Evolutionary conservation across 92 coral and sea anemone genomes (phyloP).

Genomic region (Bergia puertoricense): DNA sequence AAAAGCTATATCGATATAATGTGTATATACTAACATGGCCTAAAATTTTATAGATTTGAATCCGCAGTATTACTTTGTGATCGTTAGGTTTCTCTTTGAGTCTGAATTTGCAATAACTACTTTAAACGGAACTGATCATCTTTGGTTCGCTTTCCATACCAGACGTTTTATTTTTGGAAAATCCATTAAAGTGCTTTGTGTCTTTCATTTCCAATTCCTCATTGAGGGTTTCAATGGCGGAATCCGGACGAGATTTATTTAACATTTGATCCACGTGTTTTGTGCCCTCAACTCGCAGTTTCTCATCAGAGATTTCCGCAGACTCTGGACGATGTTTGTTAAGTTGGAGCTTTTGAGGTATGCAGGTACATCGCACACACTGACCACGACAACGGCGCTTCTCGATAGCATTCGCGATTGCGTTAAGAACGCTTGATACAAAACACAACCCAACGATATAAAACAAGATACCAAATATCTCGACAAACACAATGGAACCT

Average conservation of each 20-base stretch:
- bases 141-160: neutral
- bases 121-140: too few species aligned
- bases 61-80: too few species aligned
- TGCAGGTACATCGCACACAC: slow-evolving; percentile 9
- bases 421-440: slow-evolving; percentile 48
- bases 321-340: neutral
- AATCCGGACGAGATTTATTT: neutral
- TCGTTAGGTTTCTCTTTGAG: too few species aligned
- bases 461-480: neutral
- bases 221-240: neutral
- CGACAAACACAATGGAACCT: neutral
- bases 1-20: too few species aligned
- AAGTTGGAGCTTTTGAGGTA: slow-evolving; percentile 9
- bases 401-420: slow-evolving; percentile 36
- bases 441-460: slow-evolving; percentile 31
- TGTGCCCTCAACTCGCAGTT: neutral
- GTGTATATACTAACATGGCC: too few species aligned
- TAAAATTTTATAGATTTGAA: too few species aligned
- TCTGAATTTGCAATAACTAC: too few species aligned
- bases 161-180: too few species aligned
- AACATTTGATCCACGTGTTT: neutral
- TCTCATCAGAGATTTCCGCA: neutral
- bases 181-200: too few species aligned
- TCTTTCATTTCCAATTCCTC: neutral
- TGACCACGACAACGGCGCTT: slow-evolving; percentile 16